Conservation (phyloP, 1,140 invertebrate genomes). For the Pogonomyrmex barbatus region DNA sequence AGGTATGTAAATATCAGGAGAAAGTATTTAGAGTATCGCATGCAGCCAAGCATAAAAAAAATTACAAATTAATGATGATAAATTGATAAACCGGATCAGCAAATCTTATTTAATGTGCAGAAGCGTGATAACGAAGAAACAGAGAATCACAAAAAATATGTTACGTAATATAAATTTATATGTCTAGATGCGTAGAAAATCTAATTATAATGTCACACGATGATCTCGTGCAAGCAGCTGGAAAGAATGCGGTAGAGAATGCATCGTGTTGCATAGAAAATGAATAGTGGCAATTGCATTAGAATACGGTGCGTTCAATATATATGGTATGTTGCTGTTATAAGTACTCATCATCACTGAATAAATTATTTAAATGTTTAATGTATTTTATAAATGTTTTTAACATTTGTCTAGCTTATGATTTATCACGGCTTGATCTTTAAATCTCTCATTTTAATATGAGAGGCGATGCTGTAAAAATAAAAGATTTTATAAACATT, state of each 20-base stretch:
- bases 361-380: neutral
- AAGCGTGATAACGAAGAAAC: neutral
- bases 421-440: neutral
- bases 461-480: neutral
- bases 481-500: neutral
- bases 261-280: conserved; percentile 68
- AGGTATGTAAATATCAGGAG: too few species aligned
- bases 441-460: neutral
- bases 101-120: neutral
- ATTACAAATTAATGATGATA: neutral
- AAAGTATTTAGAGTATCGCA: too few species aligned
- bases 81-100: neutral
- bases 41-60: neutral
- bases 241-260: conserved; percentile 75
- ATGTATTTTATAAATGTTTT: neutral
- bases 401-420: neutral
- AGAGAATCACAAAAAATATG: neutral
- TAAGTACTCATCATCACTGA: too few species aligned
- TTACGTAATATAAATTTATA: neutral
- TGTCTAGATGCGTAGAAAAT: conserved; percentile 62
- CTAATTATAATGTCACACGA: conserved; percentile 67
- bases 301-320: conserved; percentile 45
- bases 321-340: neutral
- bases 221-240: conserved; percentile 72
- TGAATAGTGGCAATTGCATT: conserved; percentile 64